Percentiles rank a stretch among this genome's conserved stretches.
phyloP scores from a whole-genome alignment of 2,888 invertebrate species.

The Drosophila barbarae region DNA sequence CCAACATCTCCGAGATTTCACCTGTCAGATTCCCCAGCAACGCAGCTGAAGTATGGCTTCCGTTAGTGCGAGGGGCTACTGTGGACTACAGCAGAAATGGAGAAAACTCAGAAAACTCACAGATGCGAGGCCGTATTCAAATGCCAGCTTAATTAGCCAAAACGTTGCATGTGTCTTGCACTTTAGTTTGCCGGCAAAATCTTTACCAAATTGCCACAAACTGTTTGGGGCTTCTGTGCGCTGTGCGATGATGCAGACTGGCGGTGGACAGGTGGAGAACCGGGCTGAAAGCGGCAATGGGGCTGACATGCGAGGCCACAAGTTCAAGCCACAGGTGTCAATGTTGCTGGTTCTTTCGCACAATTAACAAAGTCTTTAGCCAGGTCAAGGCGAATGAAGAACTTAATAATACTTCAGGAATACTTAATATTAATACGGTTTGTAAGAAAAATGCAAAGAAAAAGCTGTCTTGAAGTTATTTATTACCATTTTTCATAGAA shows the following conservation, averaged over 20 bases:
- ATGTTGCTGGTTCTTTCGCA: conserved; percentile 20
- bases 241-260: conserved; percentile 9
- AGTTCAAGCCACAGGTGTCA: conserved; percentile 45
- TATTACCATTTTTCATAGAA: conserved; percentile 13
- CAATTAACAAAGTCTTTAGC: conserved; percentile 52
- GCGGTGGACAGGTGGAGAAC: conserved; percentile 13
- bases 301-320: conserved; percentile 51
- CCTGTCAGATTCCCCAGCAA: conserved; percentile 65
- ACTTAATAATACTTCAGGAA: background rate
- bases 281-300: conserved; percentile 28
- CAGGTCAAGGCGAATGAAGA: conserved; percentile 9
- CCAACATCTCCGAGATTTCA: conserved; percentile 66
- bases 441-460: background rate
- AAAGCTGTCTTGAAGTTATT: background rate
- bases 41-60: conserved; percentile 72
- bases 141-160: conserved; percentile 67
- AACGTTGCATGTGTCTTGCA: conserved; percentile 69
- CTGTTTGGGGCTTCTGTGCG: conserved; percentile 7
- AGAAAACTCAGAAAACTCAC: conserved; percentile 12
- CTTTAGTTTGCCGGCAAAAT: conserved; percentile 55
- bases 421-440: background rate
- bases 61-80: conserved; percentile 66
- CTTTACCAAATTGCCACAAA: conserved; percentile 51
- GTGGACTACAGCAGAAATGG: conserved; percentile 37
- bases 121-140: conserved; percentile 41